These are phyloP conservation scores for Gobio gobio DNA, from an alignment of 2,113 vertebrate genomes.

Conservation along the genomic window DNA sequence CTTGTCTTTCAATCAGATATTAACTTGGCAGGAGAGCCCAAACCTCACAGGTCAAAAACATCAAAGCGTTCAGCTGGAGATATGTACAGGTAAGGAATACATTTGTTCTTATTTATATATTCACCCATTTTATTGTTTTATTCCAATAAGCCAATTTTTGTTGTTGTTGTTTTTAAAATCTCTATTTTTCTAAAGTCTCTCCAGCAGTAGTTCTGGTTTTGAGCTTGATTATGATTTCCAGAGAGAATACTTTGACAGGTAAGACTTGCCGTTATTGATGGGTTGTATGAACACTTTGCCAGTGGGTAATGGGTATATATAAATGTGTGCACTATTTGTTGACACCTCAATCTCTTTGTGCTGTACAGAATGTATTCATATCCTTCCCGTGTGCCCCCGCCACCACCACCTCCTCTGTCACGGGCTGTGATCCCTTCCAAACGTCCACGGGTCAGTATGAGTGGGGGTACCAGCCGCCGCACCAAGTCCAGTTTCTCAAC, in stretches of 20 bases:
- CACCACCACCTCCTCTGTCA: slow-evolving; percentile 84
- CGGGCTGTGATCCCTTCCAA: slow-evolving; percentile 84
- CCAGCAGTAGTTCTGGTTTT: slow-evolving; percentile 80
- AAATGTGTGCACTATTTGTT: background rate
- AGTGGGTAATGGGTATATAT: background rate
- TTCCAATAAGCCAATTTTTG: background rate
- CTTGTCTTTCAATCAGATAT: slow-evolving; percentile 76
- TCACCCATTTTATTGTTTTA: background rate
- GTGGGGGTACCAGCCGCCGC: slow-evolving; percentile 79
- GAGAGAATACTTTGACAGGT: slow-evolving; percentile 90
- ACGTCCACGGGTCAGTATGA: slow-evolving; percentile 83
- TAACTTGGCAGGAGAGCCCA: slow-evolving; percentile 89
- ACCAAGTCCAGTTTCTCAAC: slow-evolving; percentile 83
- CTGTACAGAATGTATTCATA: slow-evolving; percentile 83
- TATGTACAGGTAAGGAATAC: slow-evolving; percentile 83
- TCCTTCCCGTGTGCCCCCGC: slow-evolving; percentile 76
- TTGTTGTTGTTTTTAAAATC: no score
- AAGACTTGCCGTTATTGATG: slow-evolving; percentile 34
- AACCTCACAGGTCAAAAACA: slow-evolving; percentile 86
- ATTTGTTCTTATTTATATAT: background rate
- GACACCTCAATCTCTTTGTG: background rate
- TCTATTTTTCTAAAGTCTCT: background rate
- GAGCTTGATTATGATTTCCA: slow-evolving; percentile 90
- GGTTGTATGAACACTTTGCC: background rate
- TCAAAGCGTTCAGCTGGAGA: slow-evolving; percentile 87